Conservation (phyloP, 2,113 vertebrate species). For the Tychaedon coryphoeus region DNA sequence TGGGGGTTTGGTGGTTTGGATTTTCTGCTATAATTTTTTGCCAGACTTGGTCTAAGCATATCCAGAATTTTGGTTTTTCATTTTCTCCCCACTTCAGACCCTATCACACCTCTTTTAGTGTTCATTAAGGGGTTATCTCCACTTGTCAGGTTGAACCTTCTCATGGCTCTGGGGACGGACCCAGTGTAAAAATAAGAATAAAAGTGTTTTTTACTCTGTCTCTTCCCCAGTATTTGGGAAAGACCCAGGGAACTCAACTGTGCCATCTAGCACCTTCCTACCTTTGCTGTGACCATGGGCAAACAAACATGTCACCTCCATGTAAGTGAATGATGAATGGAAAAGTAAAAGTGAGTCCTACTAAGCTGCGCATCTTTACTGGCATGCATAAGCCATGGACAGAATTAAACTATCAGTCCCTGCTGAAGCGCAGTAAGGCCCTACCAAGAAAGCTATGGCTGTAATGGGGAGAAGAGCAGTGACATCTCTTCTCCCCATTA, state of each 20-base stretch:
- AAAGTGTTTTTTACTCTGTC: neutral
- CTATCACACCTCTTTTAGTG: neutral
- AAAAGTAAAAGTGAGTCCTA: neutral
- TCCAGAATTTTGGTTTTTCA: neutral
- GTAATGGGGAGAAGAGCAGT: neutral
- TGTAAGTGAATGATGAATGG: fast-evolving
- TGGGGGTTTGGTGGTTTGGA: neutral
- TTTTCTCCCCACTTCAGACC: neutral
- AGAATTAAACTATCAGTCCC: neutral
- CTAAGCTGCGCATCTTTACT: neutral
- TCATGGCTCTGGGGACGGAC: neutral
- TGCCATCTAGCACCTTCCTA: neutral
- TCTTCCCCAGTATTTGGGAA: neutral
- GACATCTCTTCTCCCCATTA: neutral
- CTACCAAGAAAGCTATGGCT: neutral
- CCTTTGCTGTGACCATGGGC: neutral
- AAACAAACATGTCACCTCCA: neutral
- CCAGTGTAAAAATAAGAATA: neutral
- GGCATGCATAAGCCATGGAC: neutral
- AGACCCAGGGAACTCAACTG: neutral
- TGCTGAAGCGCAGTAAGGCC: neutral
- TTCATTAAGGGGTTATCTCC: neutral
- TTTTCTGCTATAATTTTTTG: neutral
- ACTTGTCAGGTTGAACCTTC: neutral
- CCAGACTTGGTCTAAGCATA: neutral